Percentiles rank a stretch among this genome's conserved stretches.
These are phyloP conservation scores for Nannobrachium achirus DNA, from an alignment of 2,113 vertebrate genomes.

Conservation along the genomic window DNA sequence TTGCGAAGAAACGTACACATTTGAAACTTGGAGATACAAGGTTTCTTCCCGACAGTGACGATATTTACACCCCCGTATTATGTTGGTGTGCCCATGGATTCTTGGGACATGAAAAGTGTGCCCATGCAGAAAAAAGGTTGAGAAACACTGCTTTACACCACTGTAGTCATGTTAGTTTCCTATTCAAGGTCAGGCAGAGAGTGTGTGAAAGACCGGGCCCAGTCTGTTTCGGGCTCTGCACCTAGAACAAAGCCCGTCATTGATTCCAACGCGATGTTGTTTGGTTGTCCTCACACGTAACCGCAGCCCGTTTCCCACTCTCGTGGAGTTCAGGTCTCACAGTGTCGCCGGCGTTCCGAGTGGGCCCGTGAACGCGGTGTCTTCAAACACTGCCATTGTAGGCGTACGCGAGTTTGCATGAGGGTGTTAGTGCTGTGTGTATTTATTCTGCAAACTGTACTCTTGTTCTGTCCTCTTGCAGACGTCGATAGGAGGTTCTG, in stretches of 20 bases:
- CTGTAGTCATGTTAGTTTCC: conserved; percentile 10
- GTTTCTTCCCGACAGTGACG: too few species aligned
- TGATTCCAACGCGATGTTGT: conserved; percentile 47
- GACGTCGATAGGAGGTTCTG: conserved; percentile 53
- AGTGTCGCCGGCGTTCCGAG: conserved; percentile 46
- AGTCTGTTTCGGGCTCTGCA: conserved; percentile 28
- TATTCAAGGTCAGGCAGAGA: conserved; percentile 35
- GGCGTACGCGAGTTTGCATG: conserved; percentile 47
- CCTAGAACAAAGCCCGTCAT: conserved; percentile 55
- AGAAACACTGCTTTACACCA: too few species aligned
- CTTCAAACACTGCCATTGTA: conserved; percentile 56
- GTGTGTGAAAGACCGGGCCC: conserved; percentile 49
- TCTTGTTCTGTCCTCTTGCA: background rate
- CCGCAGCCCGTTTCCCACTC: conserved; percentile 33
- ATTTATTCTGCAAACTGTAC: conserved; percentile 44
- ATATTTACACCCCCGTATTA: too few species aligned
- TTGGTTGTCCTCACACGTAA: conserved; percentile 42
- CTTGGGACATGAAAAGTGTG: too few species aligned
- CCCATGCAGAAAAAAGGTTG: too few species aligned
- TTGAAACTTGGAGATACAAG: too few species aligned
- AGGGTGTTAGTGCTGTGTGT: conserved; percentile 53
- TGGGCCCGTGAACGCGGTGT: conserved; percentile 51
- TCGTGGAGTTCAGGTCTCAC: background rate
- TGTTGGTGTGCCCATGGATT: too few species aligned
- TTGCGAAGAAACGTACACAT: too few species aligned